Evolutionary conservation across 53 echinoderm and acorn worm species (phyloP), one percentile per base, ranked within the genome.

Genomic region (Crossaster papposus): DNA sequence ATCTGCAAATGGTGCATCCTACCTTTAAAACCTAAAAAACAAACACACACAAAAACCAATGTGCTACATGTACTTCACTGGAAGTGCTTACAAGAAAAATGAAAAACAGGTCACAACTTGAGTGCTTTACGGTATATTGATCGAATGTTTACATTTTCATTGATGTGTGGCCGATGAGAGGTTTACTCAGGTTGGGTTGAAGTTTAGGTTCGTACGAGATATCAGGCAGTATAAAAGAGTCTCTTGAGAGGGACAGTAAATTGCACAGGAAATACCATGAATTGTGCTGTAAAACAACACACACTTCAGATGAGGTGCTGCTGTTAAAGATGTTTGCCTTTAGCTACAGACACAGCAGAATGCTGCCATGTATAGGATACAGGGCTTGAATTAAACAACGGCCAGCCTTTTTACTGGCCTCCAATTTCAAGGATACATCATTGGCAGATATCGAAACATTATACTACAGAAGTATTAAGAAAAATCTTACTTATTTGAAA

Each of bases 31-130:
- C 44, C 65, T 26, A 28, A 0, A 35, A 28, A 74, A 28, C 35
- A 74, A 71, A 29, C 35, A 74, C 35, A n/a, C n/a, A n/a, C 13
- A n/a, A 71, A 29, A 74, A 74, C 35, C 75, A 74, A 22, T 8
- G 36, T 3, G 28, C 18, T 10, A 33, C n/a, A n/a, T n/a, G n/a
- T n/a, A n/a, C 75, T 74, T 74, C 75, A 74, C 36, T 74, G 1
- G 35, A 22, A 33, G 36, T 35, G 72, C 26, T 71, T 74, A 35
- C 22, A 36, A 11, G 28, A 71, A 28, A 71, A 74, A n/a, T n/a
- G n/a, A n/a, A 74, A 74, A 74, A 36, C 28, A 36, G 75, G 75
- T 74, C 75, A 74, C 34, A 35, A 36, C 36, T 2, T 74, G 75
- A 35, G 75, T 36, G 33, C 37, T 12, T 2, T 35, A 35, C 35